Conservation (phyloP, 2,888 invertebrate genomes). For the Archips crataeganus region DNA sequence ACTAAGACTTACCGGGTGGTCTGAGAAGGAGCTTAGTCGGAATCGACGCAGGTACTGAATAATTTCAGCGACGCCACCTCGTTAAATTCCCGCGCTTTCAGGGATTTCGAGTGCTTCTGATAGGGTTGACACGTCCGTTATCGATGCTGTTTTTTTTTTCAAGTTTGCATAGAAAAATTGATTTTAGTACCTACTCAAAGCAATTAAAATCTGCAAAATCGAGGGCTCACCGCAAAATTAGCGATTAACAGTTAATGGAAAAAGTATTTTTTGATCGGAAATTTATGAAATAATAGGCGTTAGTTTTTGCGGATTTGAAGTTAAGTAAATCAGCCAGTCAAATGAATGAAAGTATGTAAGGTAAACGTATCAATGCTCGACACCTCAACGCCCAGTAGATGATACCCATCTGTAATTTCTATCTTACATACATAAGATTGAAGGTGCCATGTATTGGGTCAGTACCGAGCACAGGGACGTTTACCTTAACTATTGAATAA, state of each 20-base stretch:
- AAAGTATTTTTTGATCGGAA: background rate
- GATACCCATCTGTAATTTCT: no score
- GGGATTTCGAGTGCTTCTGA: constrained; percentile 45
- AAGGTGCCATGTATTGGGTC: no score
- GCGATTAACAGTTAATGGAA: background rate
- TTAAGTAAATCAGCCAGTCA: background rate
- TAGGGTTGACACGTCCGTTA: constrained; percentile 61
- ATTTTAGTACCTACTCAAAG: background rate
- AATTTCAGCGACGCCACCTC: constrained; percentile 50
- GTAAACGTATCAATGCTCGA: no score
- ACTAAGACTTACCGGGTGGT: constrained; percentile 60
- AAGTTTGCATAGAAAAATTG: background rate
- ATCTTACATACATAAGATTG: no score
- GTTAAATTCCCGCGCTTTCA: constrained; percentile 64
- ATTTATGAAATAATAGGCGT: background rate
- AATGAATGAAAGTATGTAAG: background rate
- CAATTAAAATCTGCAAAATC: background rate
- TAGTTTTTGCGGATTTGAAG: background rate
- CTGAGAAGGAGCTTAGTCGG: constrained; percentile 56
- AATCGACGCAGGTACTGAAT: constrained; percentile 62
- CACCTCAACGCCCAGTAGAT: no score
- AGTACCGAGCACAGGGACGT: no score
- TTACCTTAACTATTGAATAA: no score
- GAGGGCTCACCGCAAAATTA: background rate
- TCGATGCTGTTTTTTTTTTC: background rate